Conservation (phyloP, 2,888 invertebrate genomes). For the Doris montereyensis region DNA sequence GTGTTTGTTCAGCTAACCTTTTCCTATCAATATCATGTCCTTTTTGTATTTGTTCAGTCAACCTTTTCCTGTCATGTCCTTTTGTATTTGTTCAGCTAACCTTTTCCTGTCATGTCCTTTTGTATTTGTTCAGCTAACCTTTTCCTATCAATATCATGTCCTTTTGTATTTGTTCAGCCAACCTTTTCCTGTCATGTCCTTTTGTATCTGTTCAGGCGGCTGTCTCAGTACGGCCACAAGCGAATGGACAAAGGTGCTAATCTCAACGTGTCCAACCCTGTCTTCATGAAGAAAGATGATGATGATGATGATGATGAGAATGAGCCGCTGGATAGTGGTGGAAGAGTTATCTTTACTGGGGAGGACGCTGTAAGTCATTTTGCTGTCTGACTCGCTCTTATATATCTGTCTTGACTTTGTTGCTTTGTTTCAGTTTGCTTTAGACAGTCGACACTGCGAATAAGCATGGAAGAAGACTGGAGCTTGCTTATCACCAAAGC, state of each 20-base stretch:
- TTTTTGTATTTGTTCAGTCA: not conserved
- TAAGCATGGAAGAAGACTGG: too few species aligned
- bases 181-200: too few species aligned
- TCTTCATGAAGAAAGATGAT: slow-evolving; percentile 54
- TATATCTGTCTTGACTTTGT: not conserved
- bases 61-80: not conserved
- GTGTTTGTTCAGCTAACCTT: too few species aligned
- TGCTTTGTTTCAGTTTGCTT: not conserved
- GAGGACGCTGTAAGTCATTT: slow-evolving; percentile 37
- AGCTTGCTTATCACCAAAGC: too few species aligned
- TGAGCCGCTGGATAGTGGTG: slow-evolving; percentile 70
- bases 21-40: too few species aligned
- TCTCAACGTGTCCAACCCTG: slow-evolving; percentile 62
- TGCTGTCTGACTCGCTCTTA: not conserved
- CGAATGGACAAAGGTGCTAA: slow-evolving; percentile 55
- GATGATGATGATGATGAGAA: slow-evolving; percentile 73
- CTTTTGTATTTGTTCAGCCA: too few species aligned
- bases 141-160: not conserved
- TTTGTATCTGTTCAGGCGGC: too few species aligned
- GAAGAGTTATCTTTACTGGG: slow-evolving; percentile 31
- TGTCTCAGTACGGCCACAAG: slow-evolving; percentile 60
- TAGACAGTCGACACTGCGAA: not conserved
- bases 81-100: not conserved
- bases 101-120: not conserved
- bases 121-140: not conserved